These are phyloP conservation scores for Tachycineta bicolor DNA, from an alignment of 2,113 vertebrate species.

Conservation along the genomic window DNA sequence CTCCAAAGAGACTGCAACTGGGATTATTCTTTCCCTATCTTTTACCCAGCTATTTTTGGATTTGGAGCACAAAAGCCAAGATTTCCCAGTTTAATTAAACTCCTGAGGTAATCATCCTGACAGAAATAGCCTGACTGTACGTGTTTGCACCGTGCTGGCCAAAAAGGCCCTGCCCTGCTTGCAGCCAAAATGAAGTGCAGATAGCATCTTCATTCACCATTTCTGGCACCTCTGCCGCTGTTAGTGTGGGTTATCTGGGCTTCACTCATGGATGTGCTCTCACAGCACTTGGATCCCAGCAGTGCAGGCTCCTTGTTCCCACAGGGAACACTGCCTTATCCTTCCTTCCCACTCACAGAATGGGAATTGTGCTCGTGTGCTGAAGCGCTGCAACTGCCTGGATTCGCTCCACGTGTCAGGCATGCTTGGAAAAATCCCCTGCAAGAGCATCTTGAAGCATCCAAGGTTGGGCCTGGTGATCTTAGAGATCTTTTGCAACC, in stretches of 20 bases:
- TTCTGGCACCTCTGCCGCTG: background rate
- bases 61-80: conserved; percentile 28
- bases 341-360: background rate
- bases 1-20: background rate
- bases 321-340: background rate
- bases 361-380: background rate
- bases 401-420: background rate
- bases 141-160: background rate
- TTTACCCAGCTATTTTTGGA: background rate
- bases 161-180: background rate
- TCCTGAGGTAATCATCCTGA: background rate
- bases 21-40: background rate
- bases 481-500: background rate
- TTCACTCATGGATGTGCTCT: background rate
- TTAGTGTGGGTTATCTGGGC: background rate
- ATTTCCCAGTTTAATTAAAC: conserved; percentile 42
- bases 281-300: background rate
- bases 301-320: background rate
- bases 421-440: background rate
- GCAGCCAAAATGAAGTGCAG: conserved; percentile 14
- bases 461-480: background rate
- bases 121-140: conserved; percentile 34
- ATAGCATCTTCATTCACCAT: background rate
- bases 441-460: background rate
- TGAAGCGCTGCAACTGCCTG: background rate